Conservation (phyloP, 2,888 invertebrate genomes). For the Caenorhabditis panamensis region DNA sequence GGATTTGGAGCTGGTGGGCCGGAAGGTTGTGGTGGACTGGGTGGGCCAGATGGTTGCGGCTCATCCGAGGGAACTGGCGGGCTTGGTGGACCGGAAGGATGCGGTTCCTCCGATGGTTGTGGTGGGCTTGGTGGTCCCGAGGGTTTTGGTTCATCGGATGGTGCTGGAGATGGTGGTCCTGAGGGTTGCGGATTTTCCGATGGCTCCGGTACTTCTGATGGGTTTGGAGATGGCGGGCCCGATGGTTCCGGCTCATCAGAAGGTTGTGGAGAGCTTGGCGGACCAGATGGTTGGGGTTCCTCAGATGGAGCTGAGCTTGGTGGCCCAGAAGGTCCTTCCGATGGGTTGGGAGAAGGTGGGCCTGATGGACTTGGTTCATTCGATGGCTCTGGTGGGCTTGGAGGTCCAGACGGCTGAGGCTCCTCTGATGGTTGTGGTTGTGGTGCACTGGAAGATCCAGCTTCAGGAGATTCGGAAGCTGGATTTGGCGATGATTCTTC, state of each 20-base stretch:
- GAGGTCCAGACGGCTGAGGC: slow-evolving; percentile 16
- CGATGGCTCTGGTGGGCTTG: slow-evolving; percentile 10
- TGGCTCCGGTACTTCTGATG: slow-evolving; percentile 10
- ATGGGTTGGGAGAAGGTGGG: background rate
- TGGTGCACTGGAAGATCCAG: background rate
- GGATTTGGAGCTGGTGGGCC: slow-evolving; percentile 11
- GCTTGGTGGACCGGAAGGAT: slow-evolving; percentile 6
- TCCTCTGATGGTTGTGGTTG: background rate
- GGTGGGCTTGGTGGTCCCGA: slow-evolving; percentile 12
- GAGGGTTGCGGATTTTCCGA: slow-evolving; percentile 6
- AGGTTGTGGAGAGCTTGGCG: slow-evolving; percentile 4
- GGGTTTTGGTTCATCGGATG: too few species aligned
- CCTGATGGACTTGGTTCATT: background rate
- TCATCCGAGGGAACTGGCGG: slow-evolving; percentile 12
- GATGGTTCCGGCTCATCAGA: slow-evolving; percentile 1
- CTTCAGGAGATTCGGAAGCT: slow-evolving; percentile 2
- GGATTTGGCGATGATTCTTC: slow-evolving; percentile 10
- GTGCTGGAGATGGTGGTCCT: slow-evolving; percentile 17
- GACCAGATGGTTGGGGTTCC: background rate
- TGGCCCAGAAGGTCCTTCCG: background rate
- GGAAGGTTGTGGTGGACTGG: slow-evolving; percentile 13
- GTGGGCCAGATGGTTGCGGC: slow-evolving; percentile 5
- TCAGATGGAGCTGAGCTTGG: slow-evolving; percentile 13
- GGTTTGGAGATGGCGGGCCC: slow-evolving; percentile 6
- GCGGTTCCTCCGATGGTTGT: slow-evolving; percentile 9